Evolutionary conservation across 2,888 invertebrate genomes (phyloP).

Genomic region (Polietes domitor): DNA sequence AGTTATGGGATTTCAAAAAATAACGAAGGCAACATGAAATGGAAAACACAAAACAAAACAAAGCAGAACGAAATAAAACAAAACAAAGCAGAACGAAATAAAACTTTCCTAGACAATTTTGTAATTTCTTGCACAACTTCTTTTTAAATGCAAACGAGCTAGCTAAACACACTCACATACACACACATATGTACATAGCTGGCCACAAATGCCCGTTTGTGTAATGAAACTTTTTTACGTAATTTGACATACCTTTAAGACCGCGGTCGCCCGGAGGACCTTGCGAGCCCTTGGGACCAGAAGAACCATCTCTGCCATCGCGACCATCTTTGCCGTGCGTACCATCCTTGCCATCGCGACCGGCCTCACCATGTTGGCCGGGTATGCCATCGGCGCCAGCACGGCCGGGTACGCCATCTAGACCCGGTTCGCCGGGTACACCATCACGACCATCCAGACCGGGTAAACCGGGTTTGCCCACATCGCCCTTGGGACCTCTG

Average conservation of each 20-base stretch:
- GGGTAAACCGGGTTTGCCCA: conserved; percentile 86
- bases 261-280: conserved; percentile 88
- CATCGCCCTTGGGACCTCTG: conserved; percentile 79
- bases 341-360: conserved; percentile 82
- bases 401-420: conserved; percentile 90
- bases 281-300: conserved; percentile 84
- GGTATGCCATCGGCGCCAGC: conserved; percentile 92
- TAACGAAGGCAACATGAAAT: conserved; percentile 11
- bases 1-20: conserved; percentile 42
- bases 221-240: background rate
- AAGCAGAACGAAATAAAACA: background rate
- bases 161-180: too few species aligned
- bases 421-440: conserved; percentile 93
- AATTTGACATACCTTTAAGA: conserved; percentile 82
- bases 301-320: conserved; percentile 83
- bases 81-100: background rate
- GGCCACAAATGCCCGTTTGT: background rate
- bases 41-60: background rate
- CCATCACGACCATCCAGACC: conserved; percentile 94
- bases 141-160: background rate
- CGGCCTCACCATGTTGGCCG: conserved; percentile 88
- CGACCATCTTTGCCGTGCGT: conserved; percentile 87
- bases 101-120: conserved; percentile 22
- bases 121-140: conserved; percentile 24
- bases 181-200: too few species aligned